Evolutionary conservation across 2,888 invertebrate genomes (phyloP).

Genomic region (Labia minor): DNA sequence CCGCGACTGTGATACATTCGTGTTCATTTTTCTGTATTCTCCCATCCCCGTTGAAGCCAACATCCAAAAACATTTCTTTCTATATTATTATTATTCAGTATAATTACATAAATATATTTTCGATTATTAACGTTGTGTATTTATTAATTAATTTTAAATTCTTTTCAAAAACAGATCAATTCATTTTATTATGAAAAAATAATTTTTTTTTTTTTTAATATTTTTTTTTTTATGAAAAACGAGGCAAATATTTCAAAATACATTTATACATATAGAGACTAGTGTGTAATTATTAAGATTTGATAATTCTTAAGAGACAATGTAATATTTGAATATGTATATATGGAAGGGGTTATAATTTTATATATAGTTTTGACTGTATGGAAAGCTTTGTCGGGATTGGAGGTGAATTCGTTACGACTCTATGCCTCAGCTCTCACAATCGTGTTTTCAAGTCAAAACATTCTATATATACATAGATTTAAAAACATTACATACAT

Average conservation of each 20-base stretch:
- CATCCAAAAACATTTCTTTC: background rate
- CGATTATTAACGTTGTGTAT: background rate
- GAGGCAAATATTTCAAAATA: background rate
- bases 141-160: background rate
- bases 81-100: background rate
- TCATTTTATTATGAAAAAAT: too few species aligned
- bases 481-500: too few species aligned
- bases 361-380: background rate
- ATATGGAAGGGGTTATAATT: background rate
- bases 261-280: background rate
- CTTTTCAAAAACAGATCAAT: too few species aligned
- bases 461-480: background rate
- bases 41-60: background rate
- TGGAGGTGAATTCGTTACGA: background rate
- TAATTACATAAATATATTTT: background rate
- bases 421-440: background rate
- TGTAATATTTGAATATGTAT: background rate
- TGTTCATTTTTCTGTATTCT: background rate
- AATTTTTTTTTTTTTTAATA: too few species aligned
- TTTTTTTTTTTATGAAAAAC: background rate
- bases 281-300: background rate
- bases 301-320: background rate
- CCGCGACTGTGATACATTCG: conserved; percentile 13
- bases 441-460: background rate
- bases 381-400: background rate